A percentile compares a stretch with the other conserved stretches of the same genome.
phyloP scores from a whole-genome alignment of 92 coral and sea anemone species.

The Zoanthus sociatus region DNA sequence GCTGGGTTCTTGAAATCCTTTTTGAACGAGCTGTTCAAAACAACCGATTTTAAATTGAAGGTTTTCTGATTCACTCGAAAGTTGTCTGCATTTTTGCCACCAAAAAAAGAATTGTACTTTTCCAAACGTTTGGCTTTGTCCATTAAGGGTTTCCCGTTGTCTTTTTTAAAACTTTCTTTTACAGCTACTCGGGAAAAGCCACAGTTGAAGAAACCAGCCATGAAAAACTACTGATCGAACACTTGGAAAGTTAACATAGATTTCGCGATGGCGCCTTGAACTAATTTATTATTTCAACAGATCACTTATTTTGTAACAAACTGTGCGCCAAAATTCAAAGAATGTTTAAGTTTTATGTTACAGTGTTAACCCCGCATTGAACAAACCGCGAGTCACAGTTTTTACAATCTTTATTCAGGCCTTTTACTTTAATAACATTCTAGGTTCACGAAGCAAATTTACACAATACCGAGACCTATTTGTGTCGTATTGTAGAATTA shows the following conservation, averaged over 20 bases:
- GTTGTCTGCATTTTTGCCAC: conserved; percentile 44
- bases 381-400: background rate
- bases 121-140: conserved; percentile 26
- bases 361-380: background rate
- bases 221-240: background rate
- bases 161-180: conserved; percentile 17
- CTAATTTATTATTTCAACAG: background rate
- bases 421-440: background rate
- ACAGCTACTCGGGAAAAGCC: conserved; percentile 41
- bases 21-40: conserved; percentile 23
- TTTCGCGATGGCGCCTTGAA: conserved; percentile 20
- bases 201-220: conserved; percentile 26
- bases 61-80: conserved; percentile 22
- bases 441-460: background rate
- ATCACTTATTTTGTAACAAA: background rate
- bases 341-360: conserved; percentile 19
- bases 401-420: background rate
- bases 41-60: conserved; percentile 10
- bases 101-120: conserved; percentile 5
- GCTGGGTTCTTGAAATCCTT: conserved; percentile 9
- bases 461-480: background rate
- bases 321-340: conserved; percentile 39
- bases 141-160: conserved; percentile 14
- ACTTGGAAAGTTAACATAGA: background rate
- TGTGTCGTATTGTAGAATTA: background rate